phyloP scores from a whole-genome alignment of 1,140 invertebrate species.

The Delia radicum region DNA sequence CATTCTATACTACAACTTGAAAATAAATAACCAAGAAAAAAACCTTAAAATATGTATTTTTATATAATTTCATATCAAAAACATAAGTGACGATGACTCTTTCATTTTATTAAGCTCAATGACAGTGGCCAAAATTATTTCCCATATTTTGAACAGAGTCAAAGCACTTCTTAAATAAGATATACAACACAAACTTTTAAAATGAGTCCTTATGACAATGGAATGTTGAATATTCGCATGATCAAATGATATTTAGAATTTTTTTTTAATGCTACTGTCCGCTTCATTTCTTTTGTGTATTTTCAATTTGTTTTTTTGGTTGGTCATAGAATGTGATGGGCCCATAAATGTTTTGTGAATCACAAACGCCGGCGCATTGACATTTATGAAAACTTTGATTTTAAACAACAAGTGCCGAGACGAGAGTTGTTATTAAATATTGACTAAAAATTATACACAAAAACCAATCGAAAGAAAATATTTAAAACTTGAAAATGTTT shows the following conservation, averaged over 20 bases:
- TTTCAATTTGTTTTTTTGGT: neutral
- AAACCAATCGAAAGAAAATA: neutral
- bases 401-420: neutral
- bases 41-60: no score
- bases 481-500: neutral
- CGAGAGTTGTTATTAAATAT: no score
- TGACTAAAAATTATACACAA: no score
- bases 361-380: neutral
- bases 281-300: neutral
- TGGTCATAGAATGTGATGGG: neutral
- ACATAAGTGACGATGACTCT: no score
- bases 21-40: no score
- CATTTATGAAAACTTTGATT: neutral
- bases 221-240: slow-evolving; percentile 1
- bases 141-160: neutral
- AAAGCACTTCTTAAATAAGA: neutral
- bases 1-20: no score
- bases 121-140: neutral
- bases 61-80: no score
- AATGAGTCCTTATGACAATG: slow-evolving; percentile 1
- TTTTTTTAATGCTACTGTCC: neutral
- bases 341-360: neutral
- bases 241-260: neutral
- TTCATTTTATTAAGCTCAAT: neutral
- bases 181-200: neutral